A percentile compares a stretch with the other conserved stretches of the same genome.
Evolutionary conservation across 2,113 vertebrate species (phyloP).

Genomic region (Genyomyrus donnyi): DNA sequence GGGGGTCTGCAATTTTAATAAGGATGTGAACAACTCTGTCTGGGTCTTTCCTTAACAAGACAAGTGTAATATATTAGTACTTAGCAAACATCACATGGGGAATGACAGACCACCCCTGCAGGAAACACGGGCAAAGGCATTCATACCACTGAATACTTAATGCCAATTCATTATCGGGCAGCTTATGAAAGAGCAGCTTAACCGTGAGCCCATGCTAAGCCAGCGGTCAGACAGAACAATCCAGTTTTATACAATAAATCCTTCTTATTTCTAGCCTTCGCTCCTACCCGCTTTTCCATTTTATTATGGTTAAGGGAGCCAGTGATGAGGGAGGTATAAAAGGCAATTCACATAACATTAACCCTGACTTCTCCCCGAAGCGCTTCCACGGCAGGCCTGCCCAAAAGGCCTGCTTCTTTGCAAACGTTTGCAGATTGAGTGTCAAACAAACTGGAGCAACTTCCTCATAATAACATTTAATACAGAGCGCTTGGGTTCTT

Average conservation of each 20-base stretch:
- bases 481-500: background rate
- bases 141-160: background rate
- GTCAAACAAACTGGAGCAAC: background rate
- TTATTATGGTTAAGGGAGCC: background rate
- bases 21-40: background rate
- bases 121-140: background rate
- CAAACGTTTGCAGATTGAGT: background rate
- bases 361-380: background rate
- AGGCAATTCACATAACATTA: background rate
- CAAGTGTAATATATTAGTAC: background rate
- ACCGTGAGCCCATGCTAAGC: background rate
- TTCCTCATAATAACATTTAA: background rate
- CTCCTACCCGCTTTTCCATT: background rate
- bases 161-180: constrained; percentile 3
- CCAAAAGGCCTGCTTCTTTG: background rate
- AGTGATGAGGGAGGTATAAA: background rate
- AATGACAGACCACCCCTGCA: background rate
- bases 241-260: background rate
- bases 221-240: constrained; percentile 3
- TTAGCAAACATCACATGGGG: background rate
- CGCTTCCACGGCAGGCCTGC: background rate
- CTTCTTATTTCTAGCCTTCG: background rate
- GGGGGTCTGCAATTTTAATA: background rate
- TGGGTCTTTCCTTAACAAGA: background rate
- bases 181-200: constrained; percentile 16